Conservation (phyloP, 1,140 invertebrate species). For the Pissodes strobi region DNA sequence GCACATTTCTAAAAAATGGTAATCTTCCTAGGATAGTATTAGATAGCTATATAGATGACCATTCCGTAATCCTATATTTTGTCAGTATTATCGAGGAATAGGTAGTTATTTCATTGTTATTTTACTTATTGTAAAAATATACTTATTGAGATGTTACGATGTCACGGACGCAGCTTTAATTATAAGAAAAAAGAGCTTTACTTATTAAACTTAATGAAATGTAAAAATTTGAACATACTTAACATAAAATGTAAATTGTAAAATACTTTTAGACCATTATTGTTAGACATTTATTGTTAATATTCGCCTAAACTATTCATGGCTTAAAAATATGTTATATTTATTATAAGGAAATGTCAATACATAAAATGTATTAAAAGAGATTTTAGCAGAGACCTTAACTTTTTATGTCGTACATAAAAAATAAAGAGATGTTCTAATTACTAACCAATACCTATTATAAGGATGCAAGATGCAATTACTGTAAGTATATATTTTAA, state of each 20-base stretch:
- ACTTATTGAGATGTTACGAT: neutral
- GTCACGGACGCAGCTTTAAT: conserved; percentile 5
- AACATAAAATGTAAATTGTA: conserved; percentile 15
- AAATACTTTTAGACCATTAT: conserved; percentile 10
- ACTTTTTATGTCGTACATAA: neutral
- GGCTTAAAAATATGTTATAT: conserved; percentile 11
- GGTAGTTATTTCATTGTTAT: neutral
- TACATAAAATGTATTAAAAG: neutral
- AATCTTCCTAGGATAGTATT: too few relatives aligned
- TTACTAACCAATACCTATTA: too few relatives aligned
- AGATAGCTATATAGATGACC: too few relatives aligned
- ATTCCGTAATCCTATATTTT: neutral
- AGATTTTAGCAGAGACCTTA: neutral
- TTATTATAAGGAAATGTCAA: neutral
- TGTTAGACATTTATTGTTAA: conserved; percentile 19
- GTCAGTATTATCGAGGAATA: conserved; percentile 4
- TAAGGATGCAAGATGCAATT: too few relatives aligned
- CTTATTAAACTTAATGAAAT: conserved; percentile 5
- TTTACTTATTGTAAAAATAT: conserved; percentile 1
- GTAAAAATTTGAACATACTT: conserved; percentile 10
- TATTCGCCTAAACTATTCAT: conserved; percentile 1
- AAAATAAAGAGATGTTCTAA: too few relatives aligned
- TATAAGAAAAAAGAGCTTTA: conserved; percentile 19
- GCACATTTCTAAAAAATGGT: too few relatives aligned
- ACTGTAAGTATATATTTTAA: too few relatives aligned